Base-by-base conservation (phyloP, 2,888 invertebrate species). In the Ectemnius continuus region DNA sequence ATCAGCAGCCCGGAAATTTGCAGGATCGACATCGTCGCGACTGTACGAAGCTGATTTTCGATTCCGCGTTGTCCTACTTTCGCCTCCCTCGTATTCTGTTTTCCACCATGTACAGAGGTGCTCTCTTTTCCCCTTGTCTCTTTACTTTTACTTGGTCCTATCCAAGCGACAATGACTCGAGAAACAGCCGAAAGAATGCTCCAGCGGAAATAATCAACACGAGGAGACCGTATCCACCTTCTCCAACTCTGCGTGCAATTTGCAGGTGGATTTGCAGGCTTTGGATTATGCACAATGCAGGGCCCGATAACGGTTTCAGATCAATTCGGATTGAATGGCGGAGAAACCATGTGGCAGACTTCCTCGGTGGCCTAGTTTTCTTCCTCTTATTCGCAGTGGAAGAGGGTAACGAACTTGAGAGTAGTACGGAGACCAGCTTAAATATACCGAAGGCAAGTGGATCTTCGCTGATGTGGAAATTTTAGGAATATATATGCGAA, bases 1-100 rank as follows among this genome's bases (percentile, higher is more conserved):
- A 86, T 85, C 84, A 80, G 69, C 76, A 76, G 70, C 45, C 78
- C 79, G 81, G 70, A 79, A 81, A 81, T 80, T 80, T 76, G 71
- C 59, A 78, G 73, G 73, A 61, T 69, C 71, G 59, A 61, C 67
- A 69, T 68, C 70, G 67, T 61, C 69, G 75, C 61, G 71, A 71
- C 74, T 59, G 69, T 67, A 65, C 71, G 62, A 76, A 78, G 63
- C 73, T 78, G 78, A 78, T 80, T 80, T 73, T 70, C 76, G 73
- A 76, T 66, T 72, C 68, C 65, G 52, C 73, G 64, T 48, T 76
- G 70, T 71, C 73, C 76, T 62, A 74, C 68, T 76, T 78, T 46
- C 48, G 48, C 65, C 65, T 65, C 72, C 56, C 56, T 57, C 71
- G 64, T 58, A 75, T 71, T 61, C 75, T 76, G 61, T 36, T 62